Evolutionary conservation across 2,888 invertebrate species (phyloP).

Genomic region (Rambutsinella grinnellia): DNA sequence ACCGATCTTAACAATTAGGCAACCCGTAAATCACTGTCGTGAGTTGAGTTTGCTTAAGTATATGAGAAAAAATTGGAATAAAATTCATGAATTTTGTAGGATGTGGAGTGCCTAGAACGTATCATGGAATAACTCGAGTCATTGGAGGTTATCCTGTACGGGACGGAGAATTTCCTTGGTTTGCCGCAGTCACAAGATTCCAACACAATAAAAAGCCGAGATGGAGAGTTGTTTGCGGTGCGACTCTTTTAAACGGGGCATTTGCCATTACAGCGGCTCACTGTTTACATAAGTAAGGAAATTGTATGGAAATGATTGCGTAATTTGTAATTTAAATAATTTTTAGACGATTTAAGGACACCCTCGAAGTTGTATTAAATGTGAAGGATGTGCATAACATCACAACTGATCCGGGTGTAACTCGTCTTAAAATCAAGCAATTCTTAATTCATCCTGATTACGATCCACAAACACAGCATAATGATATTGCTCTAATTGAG

Average conservation of each 20-base stretch:
- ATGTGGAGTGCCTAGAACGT: neutral
- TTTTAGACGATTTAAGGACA: slow-evolving; percentile 46
- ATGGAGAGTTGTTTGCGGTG: slow-evolving; percentile 75
- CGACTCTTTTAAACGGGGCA: slow-evolving; percentile 79
- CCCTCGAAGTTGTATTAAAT: slow-evolving; percentile 49
- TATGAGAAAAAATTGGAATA: too few relatives aligned
- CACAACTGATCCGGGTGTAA: slow-evolving; percentile 23
- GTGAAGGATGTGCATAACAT: slow-evolving; percentile 22
- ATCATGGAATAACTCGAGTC: neutral
- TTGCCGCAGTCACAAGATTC: slow-evolving; percentile 41
- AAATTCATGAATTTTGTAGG: too few relatives aligned
- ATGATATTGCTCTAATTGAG: slow-evolving; percentile 48
- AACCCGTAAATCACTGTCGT: too few relatives aligned
- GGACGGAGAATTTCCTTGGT: slow-evolving; percentile 52
- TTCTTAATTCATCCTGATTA: slow-evolving; percentile 44
- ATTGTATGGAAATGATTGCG: neutral
- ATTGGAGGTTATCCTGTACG: slow-evolving; percentile 37
- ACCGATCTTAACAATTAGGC: too few relatives aligned
- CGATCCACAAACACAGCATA: slow-evolving; percentile 30
- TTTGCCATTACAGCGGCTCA: slow-evolving; percentile 84
- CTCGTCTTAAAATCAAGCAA: slow-evolving; percentile 36
- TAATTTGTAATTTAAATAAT: neutral
- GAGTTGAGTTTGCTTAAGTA: too few relatives aligned
- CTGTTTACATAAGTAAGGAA: slow-evolving; percentile 80
- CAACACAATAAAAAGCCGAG: slow-evolving; percentile 35